Conservation (phyloP, 2,113 vertebrate genomes). For the Atractosteus spatula region DNA sequence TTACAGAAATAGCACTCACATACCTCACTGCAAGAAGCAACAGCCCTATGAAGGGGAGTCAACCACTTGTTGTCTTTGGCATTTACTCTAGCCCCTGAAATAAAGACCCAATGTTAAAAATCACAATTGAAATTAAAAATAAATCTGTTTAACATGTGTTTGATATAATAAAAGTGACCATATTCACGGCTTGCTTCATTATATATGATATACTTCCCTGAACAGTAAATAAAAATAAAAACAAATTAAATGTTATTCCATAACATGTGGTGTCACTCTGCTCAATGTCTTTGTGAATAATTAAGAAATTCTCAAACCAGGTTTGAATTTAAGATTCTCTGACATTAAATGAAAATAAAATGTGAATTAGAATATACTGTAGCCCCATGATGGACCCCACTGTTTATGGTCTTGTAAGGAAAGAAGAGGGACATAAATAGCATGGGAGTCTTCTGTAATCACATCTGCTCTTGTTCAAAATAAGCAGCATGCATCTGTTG, state of each 20-base stretch:
- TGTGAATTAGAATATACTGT: no score
- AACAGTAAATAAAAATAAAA: no score
- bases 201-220: no score
- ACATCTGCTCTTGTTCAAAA: conserved; percentile 26
- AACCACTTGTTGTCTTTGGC: conserved; percentile 99
- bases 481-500: conserved; percentile 33
- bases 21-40: conserved; percentile 98
- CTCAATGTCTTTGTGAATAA: background rate
- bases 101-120: background rate
- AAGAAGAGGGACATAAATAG: no score
- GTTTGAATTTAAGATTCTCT: background rate
- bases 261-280: no score
- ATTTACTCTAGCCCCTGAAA: conserved; percentile 96
- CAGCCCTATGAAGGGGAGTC: conserved; percentile 96
- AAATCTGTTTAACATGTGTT: no score
- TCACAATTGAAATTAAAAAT: no score
- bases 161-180: no score
- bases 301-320: background rate
- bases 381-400: no score
- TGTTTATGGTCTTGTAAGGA: no score
- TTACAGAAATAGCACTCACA: conserved; percentile 26
- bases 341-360: background rate
- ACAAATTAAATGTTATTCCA: no score
- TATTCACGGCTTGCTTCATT: no score
- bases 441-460: background rate